These are phyloP conservation scores for Embiotoca jacksoni DNA, from an alignment of 2,113 vertebrate genomes.

Conservation along the genomic window DNA sequence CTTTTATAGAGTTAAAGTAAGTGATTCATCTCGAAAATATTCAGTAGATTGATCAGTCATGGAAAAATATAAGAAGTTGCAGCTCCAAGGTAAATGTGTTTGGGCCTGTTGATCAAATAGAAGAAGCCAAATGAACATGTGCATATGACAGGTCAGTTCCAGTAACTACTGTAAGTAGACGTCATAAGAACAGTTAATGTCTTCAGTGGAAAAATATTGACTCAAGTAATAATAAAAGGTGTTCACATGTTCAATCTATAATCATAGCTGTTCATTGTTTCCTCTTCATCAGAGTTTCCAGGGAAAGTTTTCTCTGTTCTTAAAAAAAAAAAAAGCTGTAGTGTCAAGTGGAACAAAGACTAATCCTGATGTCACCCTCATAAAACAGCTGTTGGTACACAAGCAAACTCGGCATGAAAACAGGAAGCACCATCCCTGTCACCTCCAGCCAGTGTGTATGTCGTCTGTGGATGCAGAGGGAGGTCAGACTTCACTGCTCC, in stretches of 20 bases:
- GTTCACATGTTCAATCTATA: not conserved
- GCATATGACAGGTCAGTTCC: not conserved
- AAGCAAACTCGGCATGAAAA: constrained; percentile 35
- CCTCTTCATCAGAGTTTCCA: constrained; percentile 56
- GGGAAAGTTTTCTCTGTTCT: constrained; percentile 21
- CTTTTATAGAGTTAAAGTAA: too few relatives aligned
- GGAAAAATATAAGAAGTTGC: too few relatives aligned
- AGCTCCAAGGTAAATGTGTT: too few relatives aligned
- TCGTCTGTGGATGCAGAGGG: constrained; percentile 12
- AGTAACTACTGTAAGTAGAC: not conserved
- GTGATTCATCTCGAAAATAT: too few relatives aligned
- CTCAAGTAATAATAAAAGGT: not conserved
- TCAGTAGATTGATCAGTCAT: too few relatives aligned
- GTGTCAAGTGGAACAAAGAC: constrained; percentile 57
- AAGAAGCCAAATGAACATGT: too few relatives aligned
- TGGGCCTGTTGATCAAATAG: not conserved
- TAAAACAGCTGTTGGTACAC: constrained; percentile 41
- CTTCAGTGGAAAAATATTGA: constrained; percentile 10
- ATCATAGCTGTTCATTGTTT: constrained; percentile 52
- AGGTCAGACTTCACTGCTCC: not conserved
- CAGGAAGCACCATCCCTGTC: constrained; percentile 19
- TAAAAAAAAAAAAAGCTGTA: constrained; percentile 38
- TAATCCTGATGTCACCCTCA: constrained; percentile 46
- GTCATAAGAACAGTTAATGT: not conserved
- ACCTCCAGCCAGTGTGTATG: not conserved